Evolutionary conservation across 2,888 invertebrate genomes (phyloP), one percentile per base, ranked within the genome.

Genomic region (Xanthia togata): DNA sequence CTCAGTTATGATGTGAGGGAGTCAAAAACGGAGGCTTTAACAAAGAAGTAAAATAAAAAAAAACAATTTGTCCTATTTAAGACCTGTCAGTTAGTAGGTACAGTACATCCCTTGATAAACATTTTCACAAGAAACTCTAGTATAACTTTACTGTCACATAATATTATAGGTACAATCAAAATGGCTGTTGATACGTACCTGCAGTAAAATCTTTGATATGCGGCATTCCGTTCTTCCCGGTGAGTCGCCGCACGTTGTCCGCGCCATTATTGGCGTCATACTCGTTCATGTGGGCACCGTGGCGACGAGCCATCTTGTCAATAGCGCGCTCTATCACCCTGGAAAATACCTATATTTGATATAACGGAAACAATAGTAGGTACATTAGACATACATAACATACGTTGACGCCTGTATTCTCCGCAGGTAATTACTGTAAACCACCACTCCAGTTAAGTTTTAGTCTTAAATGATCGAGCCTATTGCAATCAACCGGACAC

Each of bases 191-290:
- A 20, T 9, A 38, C 38, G 38, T 72, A 96, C 96, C 96, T 87
- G 98, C 98, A 88, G 99, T 99, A 94, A 99, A 99, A 93, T 99
- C 99, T 92, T 98, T 98, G 89, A 99, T 99, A 81, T 98, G 98
- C 60, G 99, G 99, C 73, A 99, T 99, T 93, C 99, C 99, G 93
- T 98, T 98, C 89, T 97, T 97, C 73, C 99, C 99, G 31, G 98
- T 99, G 73, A 99, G 97, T 73, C 99, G 98, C 74, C 98, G 97
- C 85, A 98, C 98, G 95, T 99, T 99, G 97, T 99, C 99, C 86
- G 98, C 98, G 53, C 99, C 99, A 91, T 98, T 98, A 84, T 98
- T 98, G 1, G 99, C 99, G 94, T 99, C 99, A 92, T 99, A 99
- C 84, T 98, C 99, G 90, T 98, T 98, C 92, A 99, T 99, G 94